Evolutionary conservation across 2,888 invertebrate genomes (phyloP).

Genomic region (Leptopilina syphax): DNA sequence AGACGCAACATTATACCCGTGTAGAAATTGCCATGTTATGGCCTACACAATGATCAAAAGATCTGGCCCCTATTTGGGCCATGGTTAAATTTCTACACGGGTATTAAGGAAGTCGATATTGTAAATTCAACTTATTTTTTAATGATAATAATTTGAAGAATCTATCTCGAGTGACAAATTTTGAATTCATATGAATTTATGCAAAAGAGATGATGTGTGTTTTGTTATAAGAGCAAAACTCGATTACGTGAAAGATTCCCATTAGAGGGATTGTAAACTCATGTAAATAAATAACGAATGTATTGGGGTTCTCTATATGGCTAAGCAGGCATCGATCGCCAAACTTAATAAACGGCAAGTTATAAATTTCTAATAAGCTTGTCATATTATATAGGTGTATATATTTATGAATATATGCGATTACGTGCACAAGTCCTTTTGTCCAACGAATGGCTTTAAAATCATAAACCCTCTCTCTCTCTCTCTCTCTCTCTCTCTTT

Average conservation of each 20-base stretch:
- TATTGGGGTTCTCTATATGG: constrained; percentile 72
- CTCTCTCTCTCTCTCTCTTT: constrained; percentile 40
- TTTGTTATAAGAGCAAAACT: constrained; percentile 54
- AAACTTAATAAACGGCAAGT: constrained; percentile 75
- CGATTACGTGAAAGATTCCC: constrained; percentile 67
- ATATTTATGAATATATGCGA: constrained; percentile 40
- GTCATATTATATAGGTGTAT: constrained; percentile 65
- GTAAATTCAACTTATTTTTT: too few species aligned
- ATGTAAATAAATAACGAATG: constrained; percentile 75
- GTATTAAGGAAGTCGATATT: too few species aligned
- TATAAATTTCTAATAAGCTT: constrained; percentile 74
- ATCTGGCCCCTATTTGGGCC: too few species aligned
- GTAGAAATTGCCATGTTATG: too few species aligned
- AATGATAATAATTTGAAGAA: too few species aligned
- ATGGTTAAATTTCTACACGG: too few species aligned
- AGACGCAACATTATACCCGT: too few species aligned
- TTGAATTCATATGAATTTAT: neutral
- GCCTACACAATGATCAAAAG: too few species aligned
- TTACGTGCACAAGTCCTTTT: constrained; percentile 51
- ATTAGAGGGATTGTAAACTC: constrained; percentile 76
- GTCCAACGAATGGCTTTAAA: constrained; percentile 46
- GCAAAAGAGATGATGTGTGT: constrained; percentile 42
- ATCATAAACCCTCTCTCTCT: constrained; percentile 40
- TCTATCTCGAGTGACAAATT: neutral
- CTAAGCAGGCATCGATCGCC: constrained; percentile 74